phyloP scores from a whole-genome alignment of 2,113 vertebrate species.

The Tyto alba region DNA sequence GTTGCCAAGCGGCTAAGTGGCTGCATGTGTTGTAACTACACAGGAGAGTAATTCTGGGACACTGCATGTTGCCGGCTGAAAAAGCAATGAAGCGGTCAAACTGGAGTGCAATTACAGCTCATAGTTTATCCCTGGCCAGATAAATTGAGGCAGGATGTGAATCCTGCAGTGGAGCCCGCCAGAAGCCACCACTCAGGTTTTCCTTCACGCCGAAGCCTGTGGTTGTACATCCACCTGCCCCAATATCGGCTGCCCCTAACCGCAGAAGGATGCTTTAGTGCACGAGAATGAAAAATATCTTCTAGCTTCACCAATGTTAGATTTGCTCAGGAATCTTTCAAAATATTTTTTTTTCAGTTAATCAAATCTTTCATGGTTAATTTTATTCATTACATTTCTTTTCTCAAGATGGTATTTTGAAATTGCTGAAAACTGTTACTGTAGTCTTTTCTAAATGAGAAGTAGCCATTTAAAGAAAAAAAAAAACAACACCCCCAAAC shows the following conservation, averaged over 20 bases:
- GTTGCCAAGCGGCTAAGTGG: background rate
- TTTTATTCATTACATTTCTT: background rate
- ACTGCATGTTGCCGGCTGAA: background rate
- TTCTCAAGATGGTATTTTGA: background rate
- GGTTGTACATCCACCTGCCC: background rate
- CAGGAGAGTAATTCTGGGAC: background rate
- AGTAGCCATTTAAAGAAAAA: background rate
- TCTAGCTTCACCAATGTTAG: background rate
- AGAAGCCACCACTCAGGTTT: background rate
- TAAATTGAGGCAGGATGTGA: background rate
- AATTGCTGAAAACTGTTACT: background rate
- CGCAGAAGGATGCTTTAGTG: background rate
- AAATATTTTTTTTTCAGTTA: background rate
- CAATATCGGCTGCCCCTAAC: background rate
- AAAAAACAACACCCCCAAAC: background rate
- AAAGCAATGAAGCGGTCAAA: accelerated
- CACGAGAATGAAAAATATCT: background rate
- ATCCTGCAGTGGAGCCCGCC: accelerated
- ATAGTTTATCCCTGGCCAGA: accelerated
- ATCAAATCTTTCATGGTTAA: background rate
- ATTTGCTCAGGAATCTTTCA: background rate
- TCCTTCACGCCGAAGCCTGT: background rate
- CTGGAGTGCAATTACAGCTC: background rate
- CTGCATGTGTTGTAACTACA: background rate
- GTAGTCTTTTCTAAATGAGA: background rate